Evolutionary conservation across 2,113 vertebrate species (phyloP).

Genomic region (Camelus dromedarius): DNA sequence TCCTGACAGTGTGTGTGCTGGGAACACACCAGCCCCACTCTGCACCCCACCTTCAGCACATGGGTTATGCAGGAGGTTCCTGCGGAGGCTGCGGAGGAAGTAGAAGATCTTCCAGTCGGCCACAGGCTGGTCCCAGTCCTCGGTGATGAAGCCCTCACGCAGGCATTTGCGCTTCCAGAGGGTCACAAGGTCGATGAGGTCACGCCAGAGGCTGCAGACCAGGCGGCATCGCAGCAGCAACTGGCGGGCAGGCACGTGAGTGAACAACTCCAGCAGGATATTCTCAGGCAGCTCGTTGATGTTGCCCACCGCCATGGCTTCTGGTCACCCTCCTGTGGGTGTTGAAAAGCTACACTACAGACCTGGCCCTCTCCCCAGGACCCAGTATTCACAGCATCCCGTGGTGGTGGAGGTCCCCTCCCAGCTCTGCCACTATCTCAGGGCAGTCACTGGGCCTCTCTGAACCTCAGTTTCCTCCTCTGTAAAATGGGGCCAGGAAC

Average conservation of each 20-base stretch:
- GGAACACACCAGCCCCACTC: background rate
- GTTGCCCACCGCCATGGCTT: conserved; percentile 68
- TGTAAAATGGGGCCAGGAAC: background rate
- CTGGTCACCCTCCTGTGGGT: background rate
- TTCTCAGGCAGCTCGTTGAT: conserved; percentile 85
- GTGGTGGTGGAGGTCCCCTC: background rate
- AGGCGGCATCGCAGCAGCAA: conserved; percentile 83
- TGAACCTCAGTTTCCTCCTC: background rate
- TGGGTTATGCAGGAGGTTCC: conserved; percentile 88
- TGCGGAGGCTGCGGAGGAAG: conserved; percentile 80
- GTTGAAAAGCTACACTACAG: background rate
- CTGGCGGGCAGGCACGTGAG: conserved; percentile 83
- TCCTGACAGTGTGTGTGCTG: background rate
- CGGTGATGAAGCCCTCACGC: conserved; percentile 75
- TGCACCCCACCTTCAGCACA: conserved; percentile 85
- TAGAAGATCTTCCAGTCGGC: conserved; percentile 88
- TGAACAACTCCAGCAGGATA: conserved; percentile 87
- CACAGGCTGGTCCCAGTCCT: conserved; percentile 71
- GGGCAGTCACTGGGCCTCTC: background rate
- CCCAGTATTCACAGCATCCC: background rate
- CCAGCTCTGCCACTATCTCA: background rate
- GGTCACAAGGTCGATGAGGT: conserved; percentile 86
- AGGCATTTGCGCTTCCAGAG: conserved; percentile 89
- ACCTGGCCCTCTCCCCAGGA: background rate
- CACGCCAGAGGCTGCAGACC: conserved; percentile 86